Evolutionary conservation across 2,113 vertebrate species (phyloP).

Genomic region (Pterophyllum scalare): DNA sequence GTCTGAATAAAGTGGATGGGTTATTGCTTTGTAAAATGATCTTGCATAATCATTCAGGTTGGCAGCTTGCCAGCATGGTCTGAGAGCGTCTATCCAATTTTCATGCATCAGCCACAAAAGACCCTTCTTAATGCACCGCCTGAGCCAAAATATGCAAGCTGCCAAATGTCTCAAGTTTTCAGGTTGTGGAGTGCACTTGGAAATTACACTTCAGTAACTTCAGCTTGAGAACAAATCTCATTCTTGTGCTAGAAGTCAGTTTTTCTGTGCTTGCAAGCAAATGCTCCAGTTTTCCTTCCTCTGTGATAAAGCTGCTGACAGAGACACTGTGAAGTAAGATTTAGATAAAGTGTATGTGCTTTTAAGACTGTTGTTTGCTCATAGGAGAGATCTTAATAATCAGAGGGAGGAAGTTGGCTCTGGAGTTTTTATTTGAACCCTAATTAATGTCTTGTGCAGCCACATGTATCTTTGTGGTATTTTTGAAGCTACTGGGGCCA

Average conservation of each 20-base stretch:
- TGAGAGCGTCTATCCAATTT: conserved; percentile 73
- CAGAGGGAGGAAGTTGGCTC: conserved; percentile 25
- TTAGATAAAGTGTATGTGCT: conserved; percentile 42
- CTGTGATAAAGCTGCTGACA: conserved; percentile 56
- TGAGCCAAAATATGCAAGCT: conserved; percentile 63
- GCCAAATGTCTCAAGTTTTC: conserved; percentile 75
- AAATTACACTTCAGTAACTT: conserved; percentile 50
- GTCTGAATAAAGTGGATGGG: conserved; percentile 38
- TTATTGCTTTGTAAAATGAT: conserved; percentile 75
- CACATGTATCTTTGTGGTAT: neutral
- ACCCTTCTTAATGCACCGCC: conserved; percentile 59
- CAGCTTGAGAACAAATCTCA: conserved; percentile 53
- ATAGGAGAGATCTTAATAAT: conserved; percentile 44
- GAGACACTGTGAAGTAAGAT: conserved; percentile 44
- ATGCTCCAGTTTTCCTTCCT: conserved; percentile 56
- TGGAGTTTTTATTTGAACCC: conserved; percentile 23
- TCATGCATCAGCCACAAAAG: conserved; percentile 72
- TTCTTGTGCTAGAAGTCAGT: conserved; percentile 36
- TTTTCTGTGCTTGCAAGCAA: conserved; percentile 22
- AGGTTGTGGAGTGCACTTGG: conserved; percentile 62
- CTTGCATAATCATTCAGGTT: conserved; percentile 71
- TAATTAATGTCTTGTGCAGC: neutral
- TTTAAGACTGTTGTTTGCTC: conserved; percentile 40
- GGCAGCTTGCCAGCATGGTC: conserved; percentile 62
- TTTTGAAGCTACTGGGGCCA: conserved; percentile 3